Percentiles rank a stretch among this genome's conserved stretches.
These are phyloP conservation scores for Aplodontia rufa DNA, from an alignment of 2,113 vertebrate species.

Conservation along the genomic window DNA sequence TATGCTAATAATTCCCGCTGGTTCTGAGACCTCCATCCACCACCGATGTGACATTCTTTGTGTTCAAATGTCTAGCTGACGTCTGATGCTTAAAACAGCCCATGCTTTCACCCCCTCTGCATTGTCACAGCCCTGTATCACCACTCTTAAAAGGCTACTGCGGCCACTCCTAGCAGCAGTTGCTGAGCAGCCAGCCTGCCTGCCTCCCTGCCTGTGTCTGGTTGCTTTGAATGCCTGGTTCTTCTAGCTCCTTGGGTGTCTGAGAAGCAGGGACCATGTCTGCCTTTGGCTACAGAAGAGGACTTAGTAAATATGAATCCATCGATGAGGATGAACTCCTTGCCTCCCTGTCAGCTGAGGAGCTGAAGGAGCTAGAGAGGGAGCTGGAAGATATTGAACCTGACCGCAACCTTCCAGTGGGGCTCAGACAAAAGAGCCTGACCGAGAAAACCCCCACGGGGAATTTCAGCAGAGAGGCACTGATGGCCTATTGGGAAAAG, in stretches of 20 bases:
- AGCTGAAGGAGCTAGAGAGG: conserved; percentile 95
- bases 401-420: conserved; percentile 92
- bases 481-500: conserved; percentile 98
- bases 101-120: conserved; percentile 91
- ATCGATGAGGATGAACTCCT: conserved; percentile 98
- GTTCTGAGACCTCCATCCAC: conserved; percentile 86
- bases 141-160: conserved; percentile 91
- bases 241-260: conserved; percentile 66
- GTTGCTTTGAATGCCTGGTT: conserved; percentile 80
- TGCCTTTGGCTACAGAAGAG: conserved; percentile 95
- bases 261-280: conserved; percentile 89
- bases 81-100: conserved; percentile 94
- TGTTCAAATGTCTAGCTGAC: conserved; percentile 93
- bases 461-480: conserved; percentile 94
- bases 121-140: conserved; percentile 87
- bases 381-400: conserved; percentile 96
- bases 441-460: conserved; percentile 96
- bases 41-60: conserved; percentile 94
- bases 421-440: conserved; percentile 95
- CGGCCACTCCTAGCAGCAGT: conserved; percentile 87
- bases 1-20: conserved; percentile 85
- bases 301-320: conserved; percentile 98
- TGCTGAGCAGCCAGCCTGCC: conserved; percentile 76
- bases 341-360: conserved; percentile 94
- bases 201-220: conserved; percentile 64